These are phyloP conservation scores for Orthosia gracilis DNA, from an alignment of 2,888 invertebrate species.

Conservation along the genomic window DNA sequence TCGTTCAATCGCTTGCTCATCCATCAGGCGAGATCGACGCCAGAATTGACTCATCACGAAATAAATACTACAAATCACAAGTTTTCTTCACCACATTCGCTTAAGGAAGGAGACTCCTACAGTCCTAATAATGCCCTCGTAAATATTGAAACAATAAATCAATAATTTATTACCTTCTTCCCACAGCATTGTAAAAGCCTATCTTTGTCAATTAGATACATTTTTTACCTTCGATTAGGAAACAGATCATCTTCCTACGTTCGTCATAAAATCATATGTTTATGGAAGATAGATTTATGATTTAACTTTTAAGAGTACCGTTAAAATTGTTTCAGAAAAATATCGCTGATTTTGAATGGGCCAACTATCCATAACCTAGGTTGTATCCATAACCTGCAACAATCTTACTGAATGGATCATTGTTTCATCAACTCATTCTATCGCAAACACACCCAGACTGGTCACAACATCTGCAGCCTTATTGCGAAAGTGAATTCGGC, in stretches of 20 bases:
- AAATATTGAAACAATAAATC: conserved; percentile 42
- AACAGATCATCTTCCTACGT: conserved; percentile 47
- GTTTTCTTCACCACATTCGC: neutral
- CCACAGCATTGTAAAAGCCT: conserved; percentile 41
- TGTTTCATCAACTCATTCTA: too few relatives aligned
- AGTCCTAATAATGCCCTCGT: neutral
- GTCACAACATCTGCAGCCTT: too few relatives aligned
- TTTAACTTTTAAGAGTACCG: neutral
- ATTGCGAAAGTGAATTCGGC: too few relatives aligned
- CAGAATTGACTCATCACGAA: too few relatives aligned
- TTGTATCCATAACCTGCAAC: too few relatives aligned
- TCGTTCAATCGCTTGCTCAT: too few relatives aligned
- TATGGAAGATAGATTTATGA: conserved; percentile 31
- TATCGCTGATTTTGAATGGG: too few relatives aligned
- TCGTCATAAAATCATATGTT: conserved; percentile 29
- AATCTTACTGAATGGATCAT: too few relatives aligned
- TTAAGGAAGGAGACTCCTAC: neutral
- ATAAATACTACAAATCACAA: neutral
- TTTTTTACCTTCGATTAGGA: neutral
- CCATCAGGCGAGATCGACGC: too few relatives aligned
- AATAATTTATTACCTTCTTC: conserved; percentile 9
- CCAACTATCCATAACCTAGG: too few relatives aligned
- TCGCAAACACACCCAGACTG: too few relatives aligned
- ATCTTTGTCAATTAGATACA: conserved; percentile 30
- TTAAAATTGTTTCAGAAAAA: neutral